Conservation (phyloP, 2,797 vertebrate species). For the Lacerta viridis region DNA sequence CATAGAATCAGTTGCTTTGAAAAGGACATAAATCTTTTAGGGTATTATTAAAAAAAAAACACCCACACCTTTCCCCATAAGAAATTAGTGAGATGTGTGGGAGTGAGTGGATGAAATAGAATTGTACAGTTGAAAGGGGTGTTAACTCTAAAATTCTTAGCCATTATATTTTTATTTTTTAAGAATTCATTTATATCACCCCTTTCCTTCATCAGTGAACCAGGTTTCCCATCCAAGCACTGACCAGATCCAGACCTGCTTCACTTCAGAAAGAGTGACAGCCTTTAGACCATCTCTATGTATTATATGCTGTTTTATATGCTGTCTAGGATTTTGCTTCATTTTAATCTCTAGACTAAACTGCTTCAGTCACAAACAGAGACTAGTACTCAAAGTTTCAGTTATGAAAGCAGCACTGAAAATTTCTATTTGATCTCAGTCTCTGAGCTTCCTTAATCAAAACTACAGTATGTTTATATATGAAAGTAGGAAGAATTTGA, state of each 20-base stretch:
- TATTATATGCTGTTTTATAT: background rate
- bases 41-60: background rate
- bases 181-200: too few relatives aligned
- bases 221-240: too few relatives aligned
- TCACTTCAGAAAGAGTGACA: too few relatives aligned
- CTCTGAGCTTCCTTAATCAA: slow-evolving; percentile 49
- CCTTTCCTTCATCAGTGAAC: too few relatives aligned
- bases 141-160: slow-evolving; percentile 33
- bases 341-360: slow-evolving; percentile 48
- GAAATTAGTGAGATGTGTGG: slow-evolving; percentile 25
- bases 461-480: slow-evolving; percentile 21
- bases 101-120: slow-evolving; percentile 26
- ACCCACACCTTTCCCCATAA: background rate
- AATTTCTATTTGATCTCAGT: slow-evolving; percentile 22
- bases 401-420: background rate
- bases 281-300: too few relatives aligned
- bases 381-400: slow-evolving; percentile 28
- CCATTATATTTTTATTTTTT: too few relatives aligned
- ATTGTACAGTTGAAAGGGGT: slow-evolving; percentile 11
- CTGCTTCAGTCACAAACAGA: slow-evolving; percentile 38
- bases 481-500: slow-evolving; percentile 68
- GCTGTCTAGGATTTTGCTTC: slow-evolving; percentile 42
- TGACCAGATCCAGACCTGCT: too few relatives aligned
- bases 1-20: slow-evolving; percentile 38
- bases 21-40: slow-evolving; percentile 53